Evolutionary conservation across 2,113 vertebrate species (phyloP), one percentile per base, ranked within the genome.

Genomic region (Pipa parva): DNA sequence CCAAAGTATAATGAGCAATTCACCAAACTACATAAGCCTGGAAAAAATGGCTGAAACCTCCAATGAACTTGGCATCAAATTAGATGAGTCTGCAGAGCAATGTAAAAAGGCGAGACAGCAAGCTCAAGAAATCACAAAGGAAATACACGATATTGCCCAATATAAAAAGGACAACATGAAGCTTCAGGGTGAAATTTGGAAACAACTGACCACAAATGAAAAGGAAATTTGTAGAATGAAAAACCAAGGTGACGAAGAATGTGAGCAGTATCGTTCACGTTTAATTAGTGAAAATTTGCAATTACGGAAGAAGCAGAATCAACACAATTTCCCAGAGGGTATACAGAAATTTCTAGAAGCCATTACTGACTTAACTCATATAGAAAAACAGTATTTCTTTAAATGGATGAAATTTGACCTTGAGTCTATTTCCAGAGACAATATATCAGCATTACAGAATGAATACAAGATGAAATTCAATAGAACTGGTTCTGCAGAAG

Each of bases 331-430:
- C 0, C 6, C 65, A 0, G 12, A 21, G 1, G 77, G 72, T 0
- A 5, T 83, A 36, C 76, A 74, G 55, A 77, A 71, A 20, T 83
- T 83, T 54, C 27, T 80, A 1, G 12, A 15, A 0, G 81, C 75
- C 1, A 39, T 83, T 24, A 73, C 68, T 42, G 63, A 75, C 25
- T 52, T 79, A 7, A 73, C 78, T 2, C 17, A 1, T 0, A 8
- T 37, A 0, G 78, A 79, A 61, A 78, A 70, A 61, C 74, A 60
- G 36, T 83, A 73, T 33, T 83, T 83, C 51, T 68, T 83, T 45
- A 60, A 73, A 26, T 80, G 79, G 79, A 71, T 81, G 76, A 79
- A 77, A 20, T 73, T 77, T 67, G 74, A 72, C 0, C 66, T 81
- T 55, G 78, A 74, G 2, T 37, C 65, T 5, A 55, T 72, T 8